Conservation (phyloP, 2,797 vertebrate species). For the Otolemur crassicaudatus region DNA sequence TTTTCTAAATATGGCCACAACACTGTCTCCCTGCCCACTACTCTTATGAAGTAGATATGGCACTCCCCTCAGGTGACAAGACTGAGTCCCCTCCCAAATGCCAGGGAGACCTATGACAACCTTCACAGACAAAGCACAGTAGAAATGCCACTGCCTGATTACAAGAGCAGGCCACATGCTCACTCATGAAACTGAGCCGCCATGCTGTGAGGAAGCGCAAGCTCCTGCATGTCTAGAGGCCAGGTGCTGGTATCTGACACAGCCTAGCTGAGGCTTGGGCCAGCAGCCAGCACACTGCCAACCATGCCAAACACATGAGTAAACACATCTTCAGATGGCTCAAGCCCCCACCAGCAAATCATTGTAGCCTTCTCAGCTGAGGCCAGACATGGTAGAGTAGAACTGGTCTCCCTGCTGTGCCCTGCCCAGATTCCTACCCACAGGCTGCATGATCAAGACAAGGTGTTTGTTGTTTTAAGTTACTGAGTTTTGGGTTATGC, state of each 20-base stretch:
- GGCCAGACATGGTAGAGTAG: neutral
- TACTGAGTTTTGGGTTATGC: neutral
- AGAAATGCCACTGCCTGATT: accelerated
- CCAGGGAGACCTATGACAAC: neutral
- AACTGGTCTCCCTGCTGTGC: too few species aligned
- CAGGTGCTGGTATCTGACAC: neutral
- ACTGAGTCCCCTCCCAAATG: neutral
- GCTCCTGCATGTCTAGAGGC: accelerated
- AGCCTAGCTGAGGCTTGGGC: neutral
- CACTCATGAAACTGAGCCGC: neutral
- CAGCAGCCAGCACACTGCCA: neutral
- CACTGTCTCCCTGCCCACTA: neutral
- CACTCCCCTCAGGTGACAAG: neutral
- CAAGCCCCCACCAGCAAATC: too few species aligned
- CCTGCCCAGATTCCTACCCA: neutral
- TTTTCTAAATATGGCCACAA: neutral
- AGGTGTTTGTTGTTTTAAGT: neutral
- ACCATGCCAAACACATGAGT: neutral
- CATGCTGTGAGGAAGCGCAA: neutral
- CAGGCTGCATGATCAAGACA: neutral
- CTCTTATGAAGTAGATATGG: neutral
- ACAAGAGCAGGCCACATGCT: too few species aligned
- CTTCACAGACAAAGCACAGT: neutral
- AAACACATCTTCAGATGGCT: too few species aligned
- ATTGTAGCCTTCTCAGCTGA: neutral